Evolutionary conservation across 2,113 vertebrate genomes (phyloP), one percentile per base, ranked within the genome.

Genomic region (Polypterus senegalus): DNA sequence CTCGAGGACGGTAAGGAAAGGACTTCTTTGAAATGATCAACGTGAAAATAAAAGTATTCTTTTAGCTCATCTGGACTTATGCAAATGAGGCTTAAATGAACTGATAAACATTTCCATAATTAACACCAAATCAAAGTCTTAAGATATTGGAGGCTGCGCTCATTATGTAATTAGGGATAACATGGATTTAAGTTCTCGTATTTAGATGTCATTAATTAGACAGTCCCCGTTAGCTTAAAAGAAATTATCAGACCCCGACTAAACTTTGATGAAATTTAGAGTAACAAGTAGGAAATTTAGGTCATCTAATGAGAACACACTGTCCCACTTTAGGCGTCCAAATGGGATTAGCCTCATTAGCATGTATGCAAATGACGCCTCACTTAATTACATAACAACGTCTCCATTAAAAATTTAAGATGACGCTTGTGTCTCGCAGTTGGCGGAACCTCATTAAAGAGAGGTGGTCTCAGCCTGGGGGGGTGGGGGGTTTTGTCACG

Each of bases 261-360:
- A 83, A 86, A 83, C 81, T 84, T 83, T 84, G 81, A 86, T 82
- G 77, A 77, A 84, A 82, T 82, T 71, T 72, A 68, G 76, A 84
- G 73, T 83, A 77, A 81, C 76, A 74, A 83, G 73, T 73, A 63
- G 70, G 70, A 80, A 79, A 86, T 85, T 81, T 83, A 78, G 81
- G 85, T 81, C 85, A 84, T 66, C 76, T 81, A 84, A 85, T 84
- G 81, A 84, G 79, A 84, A 83, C 80, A 82, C 78, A 73, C 76
- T 63, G 74, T 74, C 76, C 79, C 83, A 81, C 77, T 79, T 80
- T 79, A 73, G 77, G 73, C 74, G 77, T 78, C 79, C 77, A 78
- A 73, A 67, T 66, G 80, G 73, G 80, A 83, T 74, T 69, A 43
- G 60, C 68, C 60, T 46, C 56, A 84, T 85, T 82, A 82, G 77